Evolutionary conservation across 2,113 vertebrate species (phyloP).

Genomic region (Mus spicilegus): DNA sequence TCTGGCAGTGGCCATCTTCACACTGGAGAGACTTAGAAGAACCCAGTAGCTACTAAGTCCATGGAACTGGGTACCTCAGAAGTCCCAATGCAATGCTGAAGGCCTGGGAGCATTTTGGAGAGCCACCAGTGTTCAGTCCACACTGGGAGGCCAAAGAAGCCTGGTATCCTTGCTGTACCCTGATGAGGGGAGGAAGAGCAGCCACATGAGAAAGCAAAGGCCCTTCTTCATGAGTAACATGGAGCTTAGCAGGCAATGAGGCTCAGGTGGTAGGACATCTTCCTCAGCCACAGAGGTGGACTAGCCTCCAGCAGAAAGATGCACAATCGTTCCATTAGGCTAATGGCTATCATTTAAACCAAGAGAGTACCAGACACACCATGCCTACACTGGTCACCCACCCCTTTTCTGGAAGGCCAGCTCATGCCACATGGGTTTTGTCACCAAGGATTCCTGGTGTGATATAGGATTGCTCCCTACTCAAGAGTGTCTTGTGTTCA

Average conservation of each 20-base stretch:
- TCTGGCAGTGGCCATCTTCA: background rate
- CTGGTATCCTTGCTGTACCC: no score
- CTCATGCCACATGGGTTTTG: background rate
- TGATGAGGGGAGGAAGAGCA: background rate
- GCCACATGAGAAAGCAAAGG: background rate
- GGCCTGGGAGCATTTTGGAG: background rate
- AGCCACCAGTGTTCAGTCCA: background rate
- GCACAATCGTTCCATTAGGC: background rate
- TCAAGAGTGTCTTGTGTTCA: background rate
- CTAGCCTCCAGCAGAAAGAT: background rate
- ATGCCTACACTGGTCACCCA: accelerated
- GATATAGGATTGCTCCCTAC: background rate
- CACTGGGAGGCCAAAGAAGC: background rate
- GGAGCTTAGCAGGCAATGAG: background rate
- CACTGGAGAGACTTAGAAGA: background rate
- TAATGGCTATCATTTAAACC: background rate
- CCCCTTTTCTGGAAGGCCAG: background rate
- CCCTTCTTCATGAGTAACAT: background rate
- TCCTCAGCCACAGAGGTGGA: background rate
- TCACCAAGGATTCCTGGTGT: background rate
- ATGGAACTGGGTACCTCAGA: background rate
- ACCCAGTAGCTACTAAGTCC: background rate
- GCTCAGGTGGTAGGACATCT: no score
- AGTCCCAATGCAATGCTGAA: background rate
- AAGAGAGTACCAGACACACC: no score